Evolutionary conservation across 37 sponge, comb jelly and placozoan genomes (phyloP), one percentile per base, ranked within the genome.

Genomic region (Spongilla lacustris): DNA sequence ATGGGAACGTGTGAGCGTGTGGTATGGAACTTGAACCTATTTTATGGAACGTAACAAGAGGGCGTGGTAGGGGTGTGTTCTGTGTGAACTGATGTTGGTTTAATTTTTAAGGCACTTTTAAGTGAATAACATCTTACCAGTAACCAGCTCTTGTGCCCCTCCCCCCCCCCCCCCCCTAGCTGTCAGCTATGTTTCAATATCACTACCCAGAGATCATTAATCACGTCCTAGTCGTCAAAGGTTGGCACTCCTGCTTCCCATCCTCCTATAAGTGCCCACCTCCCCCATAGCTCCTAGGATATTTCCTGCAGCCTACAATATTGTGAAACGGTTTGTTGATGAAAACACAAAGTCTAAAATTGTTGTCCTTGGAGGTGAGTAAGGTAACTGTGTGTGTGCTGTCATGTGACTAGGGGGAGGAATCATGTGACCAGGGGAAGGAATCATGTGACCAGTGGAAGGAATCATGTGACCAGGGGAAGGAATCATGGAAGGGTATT

Each of bases 221-320:
- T n/a, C 83, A 81, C 11, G 71, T 81, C 12, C 68, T 94, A 17
- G 32, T 90, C 0, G 36, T 90, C 2, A 90, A 94, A 76, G 88
- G 94, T 90, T 74, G 10, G 31, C 73, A 72, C 73, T 1, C 31
- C 28, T 26, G n/a, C n/a, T n/a, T n/a, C n/a, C 50, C 30, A 21
- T 9, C 73, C 25, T 28, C 28, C 8, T 74, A 41, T 81, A 33
- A 1, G 23, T 69, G 19, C 5, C 58, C 17, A 22, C 2, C 35
- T 17, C 68, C 38, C 0, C 29, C 74, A 24, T 73, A 92, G 92
- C 86, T 19, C 94, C 94, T 0, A 68, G 70, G 48, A 70, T 93
- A 73, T 89, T 93, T 27, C 91, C 90, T 9, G n/a, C 90, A 26
- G 79, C 78, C 69, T 93, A 86, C 76, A 93, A 93, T 67, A 34